Evolutionary conservation across 2,888 invertebrate species (phyloP).

Genomic region (Trachelus troglodyta): DNA sequence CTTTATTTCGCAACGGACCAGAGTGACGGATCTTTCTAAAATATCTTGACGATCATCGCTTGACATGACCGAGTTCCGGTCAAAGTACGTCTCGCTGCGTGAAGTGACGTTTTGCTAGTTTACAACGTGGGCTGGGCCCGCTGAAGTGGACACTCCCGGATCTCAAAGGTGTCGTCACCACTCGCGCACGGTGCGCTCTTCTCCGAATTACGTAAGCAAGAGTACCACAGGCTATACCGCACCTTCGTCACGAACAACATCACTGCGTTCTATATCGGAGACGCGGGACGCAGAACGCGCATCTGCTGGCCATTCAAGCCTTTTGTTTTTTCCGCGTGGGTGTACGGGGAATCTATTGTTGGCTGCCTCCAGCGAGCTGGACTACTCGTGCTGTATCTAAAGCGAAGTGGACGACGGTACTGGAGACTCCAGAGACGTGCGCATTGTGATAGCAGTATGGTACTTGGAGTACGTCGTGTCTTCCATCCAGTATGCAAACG

Average conservation of each 20-base stretch:
- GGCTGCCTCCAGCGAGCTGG: conserved; percentile 14
- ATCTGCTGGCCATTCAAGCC: conserved; percentile 40
- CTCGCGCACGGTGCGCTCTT: conserved; percentile 40
- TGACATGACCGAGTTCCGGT: neutral
- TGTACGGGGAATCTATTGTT: conserved; percentile 49
- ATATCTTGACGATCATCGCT: neutral
- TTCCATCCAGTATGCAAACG: neutral
- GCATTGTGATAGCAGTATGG: neutral
- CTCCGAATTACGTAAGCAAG: conserved; percentile 51
- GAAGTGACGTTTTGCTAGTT: neutral
- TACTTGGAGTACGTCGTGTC: neutral
- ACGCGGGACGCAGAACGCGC: conserved; percentile 24
- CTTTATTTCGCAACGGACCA: too few species aligned
- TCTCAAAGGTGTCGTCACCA: conserved; percentile 48
- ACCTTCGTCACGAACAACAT: conserved; percentile 50
- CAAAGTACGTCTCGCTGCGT: neutral
- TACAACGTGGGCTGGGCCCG: conserved; percentile 6
- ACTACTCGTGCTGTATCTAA: neutral
- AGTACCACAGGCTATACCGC: conserved; percentile 36
- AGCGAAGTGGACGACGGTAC: neutral
- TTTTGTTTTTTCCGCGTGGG: conserved; percentile 55
- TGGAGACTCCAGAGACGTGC: neutral
- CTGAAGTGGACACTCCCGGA: conserved; percentile 47
- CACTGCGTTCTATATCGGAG: conserved; percentile 50
- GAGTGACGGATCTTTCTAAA: too few species aligned